phyloP scores from a whole-genome alignment of 2,888 invertebrate species.

The Orthonevra nobilis region DNA sequence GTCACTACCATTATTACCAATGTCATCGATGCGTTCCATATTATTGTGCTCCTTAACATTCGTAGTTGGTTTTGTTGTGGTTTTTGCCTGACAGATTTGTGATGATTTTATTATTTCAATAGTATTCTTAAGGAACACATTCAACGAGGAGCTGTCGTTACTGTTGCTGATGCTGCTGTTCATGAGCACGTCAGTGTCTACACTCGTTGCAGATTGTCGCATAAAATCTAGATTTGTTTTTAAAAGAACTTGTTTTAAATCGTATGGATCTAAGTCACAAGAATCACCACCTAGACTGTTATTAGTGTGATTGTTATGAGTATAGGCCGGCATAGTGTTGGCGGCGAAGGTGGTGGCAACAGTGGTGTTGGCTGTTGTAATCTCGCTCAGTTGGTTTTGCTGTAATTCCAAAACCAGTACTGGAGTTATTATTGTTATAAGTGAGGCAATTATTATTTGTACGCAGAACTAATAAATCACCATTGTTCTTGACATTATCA shows the following conservation, averaged over 20 bases:
- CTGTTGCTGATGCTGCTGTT: constrained; percentile 3
- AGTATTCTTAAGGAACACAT: constrained; percentile 68
- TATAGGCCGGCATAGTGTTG: constrained; percentile 67
- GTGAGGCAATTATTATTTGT: constrained; percentile 60
- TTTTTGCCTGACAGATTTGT: constrained; percentile 41
- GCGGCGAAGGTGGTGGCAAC: constrained; percentile 23
- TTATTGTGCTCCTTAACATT: constrained; percentile 28
- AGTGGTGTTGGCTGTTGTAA: neutral
- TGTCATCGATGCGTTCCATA: constrained; percentile 60
- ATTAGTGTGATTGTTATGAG: constrained; percentile 66
- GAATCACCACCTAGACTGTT: constrained; percentile 65
- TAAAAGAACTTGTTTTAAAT: constrained; percentile 73
- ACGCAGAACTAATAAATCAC: constrained; percentile 72
- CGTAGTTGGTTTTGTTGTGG: constrained; percentile 1
- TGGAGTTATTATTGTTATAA: constrained; percentile 56
- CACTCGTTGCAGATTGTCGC: constrained; percentile 44
- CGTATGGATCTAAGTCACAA: constrained; percentile 72
- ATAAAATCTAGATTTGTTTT: constrained; percentile 72
- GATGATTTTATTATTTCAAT: constrained; percentile 71
- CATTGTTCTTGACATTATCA: constrained; percentile 72
- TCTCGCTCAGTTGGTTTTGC: constrained; percentile 16
- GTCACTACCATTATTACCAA: constrained; percentile 64
- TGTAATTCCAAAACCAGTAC: constrained; percentile 46
- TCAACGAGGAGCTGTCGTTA: constrained; percentile 58
- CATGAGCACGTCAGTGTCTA: constrained; percentile 36